Evolutionary conservation across 2,797 vertebrate genomes (phyloP), one percentile per base, ranked within the genome.

Genomic region (Neosilurus hyrtlii): DNA sequence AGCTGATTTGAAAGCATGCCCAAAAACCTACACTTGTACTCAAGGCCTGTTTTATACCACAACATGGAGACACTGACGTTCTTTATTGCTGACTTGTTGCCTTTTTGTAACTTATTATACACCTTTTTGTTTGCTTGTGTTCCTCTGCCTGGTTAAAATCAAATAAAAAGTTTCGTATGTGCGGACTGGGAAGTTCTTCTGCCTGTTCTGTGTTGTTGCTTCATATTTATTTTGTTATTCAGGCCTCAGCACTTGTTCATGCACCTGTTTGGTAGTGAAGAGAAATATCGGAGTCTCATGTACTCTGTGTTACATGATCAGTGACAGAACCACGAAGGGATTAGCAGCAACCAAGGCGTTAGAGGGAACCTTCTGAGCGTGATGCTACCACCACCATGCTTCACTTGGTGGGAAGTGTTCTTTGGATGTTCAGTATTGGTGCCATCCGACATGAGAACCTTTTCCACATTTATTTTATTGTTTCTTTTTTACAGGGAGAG

Each of bases 151-250:
- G 37, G 35, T 80, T 43, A 16, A 79, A 88, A 88, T 86, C n/a
- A 67, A 88, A 75, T 73, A 63, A 81, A 79, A 24, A 24, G 24
- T 85, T 80, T 67, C 81, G 43, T 63, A 74, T 57, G 35, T 81
- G 4, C 57, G 18, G 15, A 15, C 67, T 26, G 6, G 5, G 0
- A 2, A 9, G 15, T 67, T 35, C 7, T 3, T 70, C 0, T 72
- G 20, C 26, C 14, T 79, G 67, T 81, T 18, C 3, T 4, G 24
- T 6, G 26, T 57, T 18, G 15, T 26, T 18, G 30, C 72, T 22
- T 18, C 16, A 0, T 57, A 20, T 59, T 22, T 49, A 16, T 16
- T 10, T 22, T 7, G 1, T 37, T 75, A 37, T 59, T 30, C 14
- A 1, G n/a, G 7, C 9, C 30, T 22, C 30, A 22, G 3, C 16